Conservation (phyloP, 2,888 invertebrate species). For the Synanthedon myopaeformis region DNA sequence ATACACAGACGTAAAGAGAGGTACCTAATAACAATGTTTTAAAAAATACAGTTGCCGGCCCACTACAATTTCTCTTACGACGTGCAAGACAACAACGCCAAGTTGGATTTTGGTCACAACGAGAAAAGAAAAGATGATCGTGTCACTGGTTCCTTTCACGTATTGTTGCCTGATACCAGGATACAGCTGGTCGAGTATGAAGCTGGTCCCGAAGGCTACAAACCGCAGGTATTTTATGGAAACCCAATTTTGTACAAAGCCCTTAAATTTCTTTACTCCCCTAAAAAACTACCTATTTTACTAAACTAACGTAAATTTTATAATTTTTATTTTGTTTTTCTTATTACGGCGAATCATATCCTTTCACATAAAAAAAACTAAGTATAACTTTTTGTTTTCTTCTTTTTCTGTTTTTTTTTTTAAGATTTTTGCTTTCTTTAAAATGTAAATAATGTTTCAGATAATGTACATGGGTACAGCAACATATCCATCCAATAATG, state of each 20-base stretch:
- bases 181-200: constrained; percentile 75
- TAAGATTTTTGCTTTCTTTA: neutral
- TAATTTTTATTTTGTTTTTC: too few relatives aligned
- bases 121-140: constrained; percentile 74
- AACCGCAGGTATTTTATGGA: constrained; percentile 47
- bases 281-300: too few relatives aligned
- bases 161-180: constrained; percentile 73
- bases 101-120: constrained; percentile 73
- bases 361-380: too few relatives aligned
- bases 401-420: too few relatives aligned
- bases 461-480: constrained; percentile 65
- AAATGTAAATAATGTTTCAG: constrained; percentile 15
- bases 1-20: too few relatives aligned
- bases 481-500: constrained; percentile 35
- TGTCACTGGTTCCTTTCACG: constrained; percentile 74
- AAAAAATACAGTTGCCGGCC: constrained; percentile 59
- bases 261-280: too few relatives aligned
- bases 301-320: too few relatives aligned
- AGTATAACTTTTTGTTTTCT: too few relatives aligned
- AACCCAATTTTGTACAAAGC: too few relatives aligned
- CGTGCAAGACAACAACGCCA: constrained; percentile 70
- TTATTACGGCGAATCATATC: too few relatives aligned
- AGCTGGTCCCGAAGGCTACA: constrained; percentile 73
- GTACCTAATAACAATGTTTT: too few relatives aligned
- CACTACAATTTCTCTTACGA: constrained; percentile 76